Base-by-base conservation (phyloP, 2,797 vertebrate species). In the Austrolebias charrua region DNA sequence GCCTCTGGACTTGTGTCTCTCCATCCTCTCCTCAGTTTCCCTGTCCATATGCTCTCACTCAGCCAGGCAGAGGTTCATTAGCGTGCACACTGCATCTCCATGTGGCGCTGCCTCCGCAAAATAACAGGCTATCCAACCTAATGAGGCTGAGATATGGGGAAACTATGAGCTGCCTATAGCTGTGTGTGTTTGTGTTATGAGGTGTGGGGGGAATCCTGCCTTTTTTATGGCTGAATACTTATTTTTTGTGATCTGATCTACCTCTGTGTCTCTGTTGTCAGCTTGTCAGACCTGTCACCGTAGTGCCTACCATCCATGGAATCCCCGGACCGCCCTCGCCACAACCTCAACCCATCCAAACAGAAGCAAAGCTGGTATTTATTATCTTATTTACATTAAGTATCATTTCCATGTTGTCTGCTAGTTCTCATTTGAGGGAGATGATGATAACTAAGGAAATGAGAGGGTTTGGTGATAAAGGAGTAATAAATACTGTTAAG, bases 261-360 rank as follows among this genome's bases (percentile, higher is more conserved):
- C 85, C 57, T 76, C 66, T 78, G 68, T 92, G 82, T 92, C 67
- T 89, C 55, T 85, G 76, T 90, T 83, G 83, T 92, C 93, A 99
- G 97, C 93, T 98, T 88, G 96, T 98, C 94, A 96, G 97, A 94
- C 96, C 97, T 88, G 94, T 98, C 95, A 96, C 96, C 94, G 90
- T 97, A 91, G 95, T 98, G 96, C 98, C 96, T 94, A 96, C 94
- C 86, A 93, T 98, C 86, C 96, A 96, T 78, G 97, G 96, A 85
- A 98, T 98, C 86, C 97, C 97, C 84, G 98, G 98, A 87, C 97
- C 98, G 88, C 95, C 95, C 68, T 98, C 96, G 76, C 96, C 97
- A 82, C 95, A 95, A 68, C 94, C 95, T 29, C 78, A 69, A 71
- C 79, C 78, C 75, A 90, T 93, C 91, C 97, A 98, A 90, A 97